Conservation (phyloP, 2,888 invertebrate genomes). For the Meteorus colon region DNA sequence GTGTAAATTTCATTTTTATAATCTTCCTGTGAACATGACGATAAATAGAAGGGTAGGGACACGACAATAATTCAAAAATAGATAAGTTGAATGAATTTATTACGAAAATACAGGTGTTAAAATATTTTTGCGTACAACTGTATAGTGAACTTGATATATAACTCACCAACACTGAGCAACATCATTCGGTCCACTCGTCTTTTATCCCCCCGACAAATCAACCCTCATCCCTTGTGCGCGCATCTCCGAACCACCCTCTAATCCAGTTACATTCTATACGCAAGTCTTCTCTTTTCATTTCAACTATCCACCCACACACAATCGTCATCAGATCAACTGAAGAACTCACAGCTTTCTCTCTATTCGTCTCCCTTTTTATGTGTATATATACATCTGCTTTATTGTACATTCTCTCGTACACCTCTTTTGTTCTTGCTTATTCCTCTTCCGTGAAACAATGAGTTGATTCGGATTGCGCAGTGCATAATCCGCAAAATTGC, state of each 20-base stretch:
- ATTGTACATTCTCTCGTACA: slow-evolving; percentile 18
- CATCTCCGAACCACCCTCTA: slow-evolving; percentile 58
- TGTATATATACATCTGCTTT: slow-evolving; percentile 9
- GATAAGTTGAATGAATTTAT: too few relatives aligned
- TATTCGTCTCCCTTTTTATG: not conserved
- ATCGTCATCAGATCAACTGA: slow-evolving; percentile 30
- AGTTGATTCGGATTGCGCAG: slow-evolving; percentile 32
- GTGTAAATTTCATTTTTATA: too few relatives aligned
- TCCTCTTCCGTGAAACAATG: slow-evolving; percentile 35
- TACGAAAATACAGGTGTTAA: too few relatives aligned
- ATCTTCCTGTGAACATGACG: too few relatives aligned
- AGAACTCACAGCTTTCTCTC: slow-evolving; percentile 24
- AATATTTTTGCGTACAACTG: slow-evolving; percentile 2
- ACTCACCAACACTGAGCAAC: slow-evolving; percentile 53
- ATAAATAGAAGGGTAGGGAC: too few relatives aligned
- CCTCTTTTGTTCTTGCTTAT: slow-evolving; percentile 27
- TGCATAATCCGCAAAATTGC: slow-evolving; percentile 53
- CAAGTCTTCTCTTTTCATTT: slow-evolving; percentile 40
- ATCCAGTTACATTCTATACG: slow-evolving; percentile 62
- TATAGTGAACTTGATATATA: not conserved
- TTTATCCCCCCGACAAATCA: slow-evolving; percentile 56
- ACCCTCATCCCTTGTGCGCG: slow-evolving; percentile 52
- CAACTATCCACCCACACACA: slow-evolving; percentile 23
- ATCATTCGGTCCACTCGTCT: slow-evolving; percentile 69
- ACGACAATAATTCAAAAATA: too few relatives aligned